Base-by-base conservation (phyloP, 1,140 invertebrate genomes). In the Aethina tumida region DNA sequence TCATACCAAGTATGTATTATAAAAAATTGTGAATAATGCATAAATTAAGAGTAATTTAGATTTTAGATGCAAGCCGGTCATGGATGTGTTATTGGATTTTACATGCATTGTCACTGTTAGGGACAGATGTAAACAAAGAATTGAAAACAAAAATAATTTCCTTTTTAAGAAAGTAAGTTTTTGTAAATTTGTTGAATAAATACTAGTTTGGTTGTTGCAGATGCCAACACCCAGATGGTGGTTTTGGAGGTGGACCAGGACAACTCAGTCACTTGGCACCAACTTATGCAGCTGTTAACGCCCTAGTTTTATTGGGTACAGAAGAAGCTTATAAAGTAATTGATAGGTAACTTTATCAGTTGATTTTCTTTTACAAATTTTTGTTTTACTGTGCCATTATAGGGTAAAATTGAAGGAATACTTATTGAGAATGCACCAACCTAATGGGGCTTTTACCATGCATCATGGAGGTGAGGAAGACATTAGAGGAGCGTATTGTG, bases 61-160 rank as follows among this genome's bases (percentile, higher is more conserved):
- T 77, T 60, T 67, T 97, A 33, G 92, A 97, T 73, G 83, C 85
- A n/a, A 95, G 90, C 62, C 73, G 89, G 49, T 79, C 93, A 4
- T 98, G 94, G 94, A 62, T 96, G 16, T 83, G 90, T 55, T 97
- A 95, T 59, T 97, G 94, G 94, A 91, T 91, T 45, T 60, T 94
- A 13, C 90, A 97, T 68, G 79, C 86, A 5, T 64, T 97, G n/a
- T 77, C 83, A 58, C 59, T 96, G 25, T 63, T 97, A 15, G 80
- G 81, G 47, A 75, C 78, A 39, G 69, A 73, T 51, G 68, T 93
- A 28, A 69, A 78, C 43, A 64, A 74, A 77, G 45, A 38, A 34
- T 32, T 74, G n/a, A 70, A 79, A 41, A 71, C 72, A 28, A 60
- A 74, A 55, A 71, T 86, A 44, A 74, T 77, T 13, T 53, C 73